Conservation (phyloP, 1,140 invertebrate species). For the Pseudomyrmex dendroicus region DNA sequence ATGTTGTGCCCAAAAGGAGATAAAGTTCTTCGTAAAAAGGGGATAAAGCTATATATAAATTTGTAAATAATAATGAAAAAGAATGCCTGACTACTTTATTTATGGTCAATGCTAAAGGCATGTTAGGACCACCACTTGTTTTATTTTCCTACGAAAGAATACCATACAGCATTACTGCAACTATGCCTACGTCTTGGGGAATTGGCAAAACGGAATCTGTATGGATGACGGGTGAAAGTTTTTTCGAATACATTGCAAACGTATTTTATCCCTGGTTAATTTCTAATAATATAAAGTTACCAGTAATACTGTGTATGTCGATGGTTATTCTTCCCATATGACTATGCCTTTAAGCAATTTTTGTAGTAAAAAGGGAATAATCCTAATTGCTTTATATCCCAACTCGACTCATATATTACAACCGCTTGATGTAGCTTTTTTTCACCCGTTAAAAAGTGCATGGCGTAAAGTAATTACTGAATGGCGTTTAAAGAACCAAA, state of each 20-base stretch:
- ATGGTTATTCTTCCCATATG: conserved; percentile 78
- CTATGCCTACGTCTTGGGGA: conserved; percentile 75
- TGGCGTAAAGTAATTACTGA: conserved; percentile 2
- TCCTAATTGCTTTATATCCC: conserved; percentile 75
- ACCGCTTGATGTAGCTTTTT: conserved; percentile 76
- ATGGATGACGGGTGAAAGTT: conserved; percentile 81
- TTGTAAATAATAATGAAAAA: conserved; percentile 30
- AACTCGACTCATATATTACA: conserved; percentile 78
- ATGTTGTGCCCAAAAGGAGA: conserved; percentile 9
- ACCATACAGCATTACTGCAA: conserved; percentile 44
- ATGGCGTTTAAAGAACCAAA: not conserved
- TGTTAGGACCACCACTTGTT: conserved; percentile 49
- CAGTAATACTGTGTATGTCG: conserved; percentile 81
- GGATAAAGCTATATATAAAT: not conserved
- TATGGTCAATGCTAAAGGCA: conserved; percentile 39
- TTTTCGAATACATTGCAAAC: conserved; percentile 81
- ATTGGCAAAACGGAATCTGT: conserved; percentile 77
- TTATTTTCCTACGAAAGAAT: conserved; percentile 42
- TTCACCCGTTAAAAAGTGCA: conserved; percentile 69
- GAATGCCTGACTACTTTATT: conserved; percentile 22
- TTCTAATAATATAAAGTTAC: conserved; percentile 74
- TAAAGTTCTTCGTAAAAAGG: conserved; percentile 11
- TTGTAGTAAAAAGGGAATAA: conserved; percentile 72
- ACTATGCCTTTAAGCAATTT: conserved; percentile 74
- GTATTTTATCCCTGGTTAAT: conserved; percentile 80